These are phyloP conservation scores for Ciona savignyi DNA, from an alignment of 23 tunicate species.

Conservation along the genomic window DNA sequence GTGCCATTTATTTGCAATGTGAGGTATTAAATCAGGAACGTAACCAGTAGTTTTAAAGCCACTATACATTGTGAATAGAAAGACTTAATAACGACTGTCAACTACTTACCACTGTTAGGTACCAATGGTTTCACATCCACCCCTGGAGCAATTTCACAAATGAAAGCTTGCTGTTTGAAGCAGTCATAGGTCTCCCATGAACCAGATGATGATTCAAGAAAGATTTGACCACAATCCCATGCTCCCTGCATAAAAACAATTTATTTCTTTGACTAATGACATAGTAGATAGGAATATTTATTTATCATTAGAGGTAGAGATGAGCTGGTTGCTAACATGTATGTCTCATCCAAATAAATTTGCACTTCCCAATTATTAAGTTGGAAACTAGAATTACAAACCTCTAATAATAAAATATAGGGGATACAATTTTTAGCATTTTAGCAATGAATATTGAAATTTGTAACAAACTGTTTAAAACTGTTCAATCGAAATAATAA, in stretches of 20 bases:
- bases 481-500: too few relatives aligned
- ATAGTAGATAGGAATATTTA: too few relatives aligned
- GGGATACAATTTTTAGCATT: not conserved
- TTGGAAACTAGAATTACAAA: not conserved
- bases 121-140: not conserved
- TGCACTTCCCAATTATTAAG: not conserved
- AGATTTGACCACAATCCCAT: slow-evolving; percentile 22
- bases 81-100: not conserved
- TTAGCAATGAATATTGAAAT: too few relatives aligned
- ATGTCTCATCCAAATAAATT: not conserved
- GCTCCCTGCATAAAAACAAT: too few relatives aligned
- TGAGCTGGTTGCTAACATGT: not conserved
- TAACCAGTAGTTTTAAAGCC: too few relatives aligned
- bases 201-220: slow-evolving; percentile 1
- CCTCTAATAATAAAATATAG: not conserved
- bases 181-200: slow-evolving; percentile 19
- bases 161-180: slow-evolving; percentile 14
- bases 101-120: not conserved
- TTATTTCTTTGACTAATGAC: too few relatives aligned
- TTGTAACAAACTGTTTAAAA: too few relatives aligned
- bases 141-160: slow-evolving; percentile 25
- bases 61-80: too few relatives aligned
- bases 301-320: not conserved
- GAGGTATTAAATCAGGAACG: too few relatives aligned
- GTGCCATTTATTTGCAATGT: too few relatives aligned